Percentiles rank a stretch among this genome's conserved stretches.
Evolutionary conservation across 1,140 invertebrate species (phyloP).

Genomic region (Cherax destructor): DNA sequence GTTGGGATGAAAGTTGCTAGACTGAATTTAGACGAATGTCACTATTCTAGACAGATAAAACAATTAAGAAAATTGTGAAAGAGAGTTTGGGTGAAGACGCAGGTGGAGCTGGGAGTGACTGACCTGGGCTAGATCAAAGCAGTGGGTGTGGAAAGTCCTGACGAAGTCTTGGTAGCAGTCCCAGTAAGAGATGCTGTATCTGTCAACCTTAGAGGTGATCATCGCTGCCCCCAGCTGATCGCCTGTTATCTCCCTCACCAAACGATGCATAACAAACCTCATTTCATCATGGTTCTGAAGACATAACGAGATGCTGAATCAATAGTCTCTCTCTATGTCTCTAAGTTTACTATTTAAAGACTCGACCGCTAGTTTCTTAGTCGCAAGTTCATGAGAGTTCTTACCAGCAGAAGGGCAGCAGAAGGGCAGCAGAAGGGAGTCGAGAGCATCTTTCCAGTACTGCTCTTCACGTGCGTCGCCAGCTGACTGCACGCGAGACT

Average conservation of each 20-base stretch:
- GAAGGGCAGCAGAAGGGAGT: background rate
- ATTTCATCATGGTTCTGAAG: background rate
- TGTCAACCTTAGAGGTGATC: background rate
- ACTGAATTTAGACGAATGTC: too few species aligned
- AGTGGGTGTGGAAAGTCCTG: background rate
- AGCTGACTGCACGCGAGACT: background rate
- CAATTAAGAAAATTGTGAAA: too few species aligned
- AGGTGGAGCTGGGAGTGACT: too few species aligned
- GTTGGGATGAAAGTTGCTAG: too few species aligned
- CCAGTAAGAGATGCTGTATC: background rate
- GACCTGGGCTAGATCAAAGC: background rate
- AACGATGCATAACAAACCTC: background rate
- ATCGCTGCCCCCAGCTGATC: background rate
- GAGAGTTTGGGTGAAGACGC: too few species aligned
- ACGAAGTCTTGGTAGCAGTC: background rate
- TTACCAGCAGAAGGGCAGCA: too few species aligned
- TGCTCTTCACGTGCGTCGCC: background rate
- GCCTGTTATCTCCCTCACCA: background rate
- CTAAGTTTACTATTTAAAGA: too few species aligned
- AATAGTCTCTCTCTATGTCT: background rate
- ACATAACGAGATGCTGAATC: background rate
- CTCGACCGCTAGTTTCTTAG: too few species aligned
- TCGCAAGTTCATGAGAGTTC: too few species aligned
- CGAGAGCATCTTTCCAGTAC: background rate
- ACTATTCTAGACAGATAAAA: too few species aligned